Evolutionary conservation across 2,888 invertebrate genomes (phyloP).

Genomic region (Ypsolopha scabrella): DNA sequence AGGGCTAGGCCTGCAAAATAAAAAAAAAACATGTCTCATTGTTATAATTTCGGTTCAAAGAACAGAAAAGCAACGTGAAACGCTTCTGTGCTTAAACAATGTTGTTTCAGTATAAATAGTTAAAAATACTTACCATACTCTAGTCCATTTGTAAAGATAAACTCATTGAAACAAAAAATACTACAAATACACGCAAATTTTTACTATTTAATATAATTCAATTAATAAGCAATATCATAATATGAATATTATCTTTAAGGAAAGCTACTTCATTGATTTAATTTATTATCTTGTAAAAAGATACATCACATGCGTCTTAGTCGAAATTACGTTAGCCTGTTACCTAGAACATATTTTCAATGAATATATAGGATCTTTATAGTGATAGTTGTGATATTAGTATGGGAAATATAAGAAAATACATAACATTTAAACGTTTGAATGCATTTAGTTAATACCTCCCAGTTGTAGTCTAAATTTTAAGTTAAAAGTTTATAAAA

Average conservation of each 20-base stretch:
- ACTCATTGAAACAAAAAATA: not conserved
- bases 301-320: slow-evolving; percentile 6
- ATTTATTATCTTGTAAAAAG: not conserved
- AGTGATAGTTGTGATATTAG: slow-evolving; percentile 52
- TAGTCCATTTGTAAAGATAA: slow-evolving; percentile 32
- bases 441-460: slow-evolving; percentile 39
- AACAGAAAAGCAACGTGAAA: slow-evolving; percentile 16
- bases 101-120: slow-evolving; percentile 32
- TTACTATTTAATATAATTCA: not conserved
- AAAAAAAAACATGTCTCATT: not conserved
- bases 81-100: slow-evolving; percentile 18
- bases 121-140: slow-evolving; percentile 48
- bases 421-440: slow-evolving; percentile 25
- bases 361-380: slow-evolving; percentile 8
- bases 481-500: not conserved
- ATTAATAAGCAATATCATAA: not conserved
- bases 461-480: not conserved
- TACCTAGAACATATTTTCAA: not conserved
- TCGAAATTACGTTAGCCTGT: slow-evolving; percentile 1
- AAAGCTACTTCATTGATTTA: not conserved
- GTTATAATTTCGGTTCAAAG: not conserved
- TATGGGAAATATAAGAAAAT: slow-evolving; percentile 35
- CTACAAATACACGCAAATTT: not conserved
- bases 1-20: not conserved
- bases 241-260: not conserved